These are phyloP conservation scores for Drosophila littoralis DNA, from an alignment of 1,140 invertebrate species.

Conservation along the genomic window DNA sequence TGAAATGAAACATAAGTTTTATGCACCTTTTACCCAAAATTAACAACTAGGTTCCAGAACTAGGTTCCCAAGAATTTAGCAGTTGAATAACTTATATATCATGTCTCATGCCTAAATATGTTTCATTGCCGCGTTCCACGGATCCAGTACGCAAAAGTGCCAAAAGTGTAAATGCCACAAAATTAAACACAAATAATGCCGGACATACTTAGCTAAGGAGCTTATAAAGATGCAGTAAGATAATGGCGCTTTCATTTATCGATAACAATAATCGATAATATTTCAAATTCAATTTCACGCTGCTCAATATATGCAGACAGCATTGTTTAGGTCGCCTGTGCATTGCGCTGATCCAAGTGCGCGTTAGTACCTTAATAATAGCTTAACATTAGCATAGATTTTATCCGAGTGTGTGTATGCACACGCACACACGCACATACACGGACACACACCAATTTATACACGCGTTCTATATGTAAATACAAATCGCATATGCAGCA, in stretches of 20 bases:
- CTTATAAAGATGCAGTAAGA: too few relatives aligned
- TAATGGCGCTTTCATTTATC: background rate
- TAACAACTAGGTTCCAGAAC: too few relatives aligned
- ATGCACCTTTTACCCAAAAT: too few relatives aligned
- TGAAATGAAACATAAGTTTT: too few relatives aligned
- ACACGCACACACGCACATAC: conserved; percentile 28
- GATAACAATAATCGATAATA: background rate
- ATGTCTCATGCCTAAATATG: too few relatives aligned
- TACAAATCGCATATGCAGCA: conserved; percentile 48
- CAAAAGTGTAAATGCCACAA: too few relatives aligned
- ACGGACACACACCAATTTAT: background rate
- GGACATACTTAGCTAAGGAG: too few relatives aligned
- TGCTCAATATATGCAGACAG: conserved; percentile 2
- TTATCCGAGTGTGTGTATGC: conserved; percentile 22
- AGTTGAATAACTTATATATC: too few relatives aligned
- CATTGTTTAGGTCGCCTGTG: conserved; percentile 19
- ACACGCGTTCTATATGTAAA: conserved; percentile 18
- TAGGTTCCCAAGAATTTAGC: too few relatives aligned
- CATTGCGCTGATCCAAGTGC: conserved; percentile 47
- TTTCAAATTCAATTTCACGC: background rate
- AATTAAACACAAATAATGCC: too few relatives aligned
- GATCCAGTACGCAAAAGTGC: too few relatives aligned
- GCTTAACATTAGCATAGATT: conserved; percentile 58
- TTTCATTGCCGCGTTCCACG: too few relatives aligned
- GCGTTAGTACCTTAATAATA: conserved; percentile 73